Base-by-base conservation (phyloP, 1,140 invertebrate genomes). In the Zaprionus lachaisei region DNA sequence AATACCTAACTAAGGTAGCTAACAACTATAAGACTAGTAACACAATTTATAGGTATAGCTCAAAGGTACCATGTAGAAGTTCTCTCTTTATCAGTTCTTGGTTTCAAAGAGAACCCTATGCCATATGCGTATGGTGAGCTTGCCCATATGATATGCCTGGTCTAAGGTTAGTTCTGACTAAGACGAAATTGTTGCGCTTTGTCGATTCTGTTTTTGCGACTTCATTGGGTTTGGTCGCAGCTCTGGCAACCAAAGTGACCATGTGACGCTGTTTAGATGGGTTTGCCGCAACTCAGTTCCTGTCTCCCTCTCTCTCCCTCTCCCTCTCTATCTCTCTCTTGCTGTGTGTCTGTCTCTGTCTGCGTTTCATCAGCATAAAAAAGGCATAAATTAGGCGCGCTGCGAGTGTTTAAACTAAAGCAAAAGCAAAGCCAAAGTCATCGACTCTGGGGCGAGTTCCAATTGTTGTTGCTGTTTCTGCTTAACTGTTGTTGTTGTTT, bases 301-400 rank as follows among this genome's bases (percentile, higher is more conserved):
- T 41, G 34, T 15, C 58, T 41, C 38, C 31, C 17, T 49, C 17
- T 37, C 11, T 15, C 11, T 57, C 38, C 14, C n/a, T 31, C 4
- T 20, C 41, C 49, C 15, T 15, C 11, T 61, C 17, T 2, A 28
- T 56, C n/a, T 55, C 4, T 34, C 20, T 34, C 44, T 24, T 17
- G n/a, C 57, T 60, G n/a, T 56, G 65, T 55, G 47, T 22, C 54
- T 61, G 57, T 51, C 47, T 51, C 83, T 70, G 77, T 78, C 84
- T 71, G 73, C 60, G 74, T 81, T 89, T 84, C 85, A 89, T 89
- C 85, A 89, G 85, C 85, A 89, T 89, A 89, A 89, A 89, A 89
- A 89, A 90, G 63, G 76, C 85, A 89, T 89, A 89, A 89, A 90
- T 89, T 81, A 89, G 79, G 64, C 78, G 68, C 67, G 80, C 78